phyloP scores from a whole-genome alignment of 2,113 vertebrate species.

The Lipophrys pholis region DNA sequence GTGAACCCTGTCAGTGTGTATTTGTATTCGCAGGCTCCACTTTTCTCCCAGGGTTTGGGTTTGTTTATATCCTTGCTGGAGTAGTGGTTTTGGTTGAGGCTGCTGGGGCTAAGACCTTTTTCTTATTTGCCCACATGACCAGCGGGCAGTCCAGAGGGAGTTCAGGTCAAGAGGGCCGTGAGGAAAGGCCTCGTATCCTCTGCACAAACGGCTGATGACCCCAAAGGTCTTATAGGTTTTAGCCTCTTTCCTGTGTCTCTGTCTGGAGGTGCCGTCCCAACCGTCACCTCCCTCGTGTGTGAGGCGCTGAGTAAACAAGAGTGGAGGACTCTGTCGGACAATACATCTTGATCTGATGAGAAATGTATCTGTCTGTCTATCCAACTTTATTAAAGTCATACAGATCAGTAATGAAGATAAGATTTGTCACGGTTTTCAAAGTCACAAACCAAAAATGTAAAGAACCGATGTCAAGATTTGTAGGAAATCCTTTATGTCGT shows the following conservation, averaged over 20 bases:
- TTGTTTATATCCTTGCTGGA: conserved; percentile 44
- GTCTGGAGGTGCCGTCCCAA: conserved; percentile 45
- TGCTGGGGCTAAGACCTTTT: conserved; percentile 3
- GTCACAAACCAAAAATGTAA: conserved; percentile 4
- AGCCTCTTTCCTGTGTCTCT: conserved; percentile 69
- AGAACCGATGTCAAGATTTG: conserved; percentile 11
- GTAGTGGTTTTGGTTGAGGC: background rate
- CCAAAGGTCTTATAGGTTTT: conserved; percentile 54
- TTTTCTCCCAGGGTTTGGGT: conserved; percentile 21
- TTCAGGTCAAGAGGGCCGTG: conserved; percentile 6
- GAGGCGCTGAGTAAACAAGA: conserved; percentile 47
- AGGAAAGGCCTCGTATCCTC: conserved; percentile 9
- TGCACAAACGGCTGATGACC: conserved; percentile 55
- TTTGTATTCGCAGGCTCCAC: conserved; percentile 25
- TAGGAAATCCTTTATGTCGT: background rate
- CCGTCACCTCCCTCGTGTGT: conserved; percentile 21
- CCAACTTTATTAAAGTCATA: background rate
- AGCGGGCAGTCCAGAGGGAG: conserved; percentile 6
- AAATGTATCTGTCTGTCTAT: background rate
- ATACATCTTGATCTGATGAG: conserved; percentile 17
- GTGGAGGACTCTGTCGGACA: conserved; percentile 29
- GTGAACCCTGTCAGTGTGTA: conserved; percentile 21
- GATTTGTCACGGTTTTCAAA: background rate
- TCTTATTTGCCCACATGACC: conserved; percentile 17
- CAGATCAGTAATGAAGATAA: background rate